Base-by-base conservation (phyloP, 2,113 vertebrate species). In the Campylorhamphus procurvoides region DNA sequence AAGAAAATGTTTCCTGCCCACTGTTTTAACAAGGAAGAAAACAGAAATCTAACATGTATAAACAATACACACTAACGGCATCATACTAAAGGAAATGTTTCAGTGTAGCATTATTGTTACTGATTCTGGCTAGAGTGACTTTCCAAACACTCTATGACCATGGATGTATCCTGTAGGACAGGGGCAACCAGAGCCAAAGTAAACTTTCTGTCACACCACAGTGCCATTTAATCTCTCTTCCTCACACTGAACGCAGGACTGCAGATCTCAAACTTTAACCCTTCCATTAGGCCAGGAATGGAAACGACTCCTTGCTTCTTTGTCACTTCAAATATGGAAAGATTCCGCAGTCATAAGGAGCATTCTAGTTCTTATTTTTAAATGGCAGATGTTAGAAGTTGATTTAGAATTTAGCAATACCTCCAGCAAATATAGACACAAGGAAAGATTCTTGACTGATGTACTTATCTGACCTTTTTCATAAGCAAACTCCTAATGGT, bases 1-100 rank as follows among this genome's bases (percentile, higher is more conserved):
- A 59, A 86, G 58, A 72, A 93, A 94, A 83, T 17, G 12, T 53
- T 95, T 94, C 85, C 88, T 84, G 83, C 68, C 24, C 60, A 74
- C 17, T 81, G 64, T 90, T 91, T 94, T 47, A 66, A 85, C 42
- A 83, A 63, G 69, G 49, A 82, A 67, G 40, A 86, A 77, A 78
- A 24, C 35, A 92, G 59, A 76, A 93, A 77, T 49, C 42, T 56
- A 67, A 31, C 47, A 31, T 11, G 62, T 11, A 37, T 8, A 66
- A 94, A 84, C 14, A 35, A 82, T 7, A 83, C 33, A 62, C 17
- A 44, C 15, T 33, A 78, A 74, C 3, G 76, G 37, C 22, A 73
- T 14, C 9, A 14, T 0, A 58, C 24, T 37, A 56, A 50, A 81
- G 88, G 73, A 92, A 91, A 68, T 23, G 33, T 6, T 25, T 12